Evolutionary conservation across 2,113 vertebrate genomes (phyloP), one percentile per base, ranked within the genome.

Genomic region (Aldabrachelys gigantea): DNA sequence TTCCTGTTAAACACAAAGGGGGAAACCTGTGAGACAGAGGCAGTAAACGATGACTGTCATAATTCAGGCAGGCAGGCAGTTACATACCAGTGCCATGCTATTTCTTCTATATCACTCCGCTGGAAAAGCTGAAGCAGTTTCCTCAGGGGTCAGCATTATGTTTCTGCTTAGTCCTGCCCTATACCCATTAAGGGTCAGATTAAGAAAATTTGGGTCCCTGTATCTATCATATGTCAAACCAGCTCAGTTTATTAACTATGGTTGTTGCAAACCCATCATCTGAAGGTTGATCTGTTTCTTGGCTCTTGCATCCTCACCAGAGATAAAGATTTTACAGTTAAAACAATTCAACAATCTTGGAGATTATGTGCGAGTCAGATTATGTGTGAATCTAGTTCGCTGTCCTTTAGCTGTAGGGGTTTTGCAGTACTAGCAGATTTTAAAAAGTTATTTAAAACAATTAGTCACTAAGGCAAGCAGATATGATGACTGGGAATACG

Each of bases 161-260:
- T 53, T 81, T 47, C 52, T 53, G 25, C 0, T 0, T 72, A 5
- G 2, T 0, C 49, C 83, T 62, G 11, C 14, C 12, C 27, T 25
- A 57, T 1, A 12, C 57, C 13, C 76, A 41, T 9, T 87, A 56
- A 78, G 25, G 8, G 4, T 3, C 49, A 24, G 1, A 89, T 92
- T 1, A 93, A 80, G 25, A 3, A 65, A 47, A 95, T n/a, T 76
- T 62, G 47, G 14, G 62, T 16, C 31, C 14, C 7, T 25, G 8
- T 54, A 21, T 10, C 25, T 54, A 8, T 10, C 25, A 29, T 9
- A 21, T 25, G 19, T 89, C 35, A 83, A 72, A 92, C 69, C 80
- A 44, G 27, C 27, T 91, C 38, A 13, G n/a, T 47, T 3, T 50
- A 17, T 47, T 89, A 56, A 5, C 38, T 83, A 54, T 6, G 52